Evolutionary conservation across 2,113 vertebrate species (phyloP), one percentile per base, ranked within the genome.

Genomic region (Pungitius pungitius): DNA sequence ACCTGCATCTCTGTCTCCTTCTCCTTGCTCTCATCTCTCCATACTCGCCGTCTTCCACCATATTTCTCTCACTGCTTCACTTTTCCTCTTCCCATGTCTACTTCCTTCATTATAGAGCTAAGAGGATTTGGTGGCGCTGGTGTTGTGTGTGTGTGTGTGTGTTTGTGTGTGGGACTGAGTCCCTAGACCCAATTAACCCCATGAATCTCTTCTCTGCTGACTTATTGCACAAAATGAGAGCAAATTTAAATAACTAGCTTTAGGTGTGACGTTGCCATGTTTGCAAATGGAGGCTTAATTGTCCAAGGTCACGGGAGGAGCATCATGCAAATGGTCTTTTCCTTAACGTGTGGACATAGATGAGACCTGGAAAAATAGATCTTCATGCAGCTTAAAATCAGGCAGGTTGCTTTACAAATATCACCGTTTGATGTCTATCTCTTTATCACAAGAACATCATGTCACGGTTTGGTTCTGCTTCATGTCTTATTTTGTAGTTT

Each of bases 61-160:
- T 17, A 2, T 75, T 68, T 79, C 64, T 73, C 69, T 58, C 42
- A 55, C 45, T 55, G 63, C 54, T 43, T 80, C 66, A 71, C 55
- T 79, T 63, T 55, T 68, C 61, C 59, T 80, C 64, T 71, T 60
- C 71, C 68, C 62, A 67, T 78, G 74, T 84, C 77, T 52, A 64
- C 81, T 82, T 83, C 80, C 89, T 90, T 92, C 90, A 89, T 92
- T 88, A 91, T 86, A 92, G 79, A 87, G 84, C 82, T 91, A 91
- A 91, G 91, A 91, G 91, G 91, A 92, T 92, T 91, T 90, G 65
- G 80, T 82, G 72, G 24, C 66, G 59, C 18, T 73, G 69, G 47
- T 74, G 69, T 59, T 65, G 54, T 75, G 83, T 63, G 62, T 33
- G 55, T 71, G 66, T 70, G 61, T 78, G 56, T 70, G 62, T 75